These are phyloP conservation scores for Scophthalmus maximus DNA, from an alignment of 2,113 vertebrate genomes.

Conservation along the genomic window DNA sequence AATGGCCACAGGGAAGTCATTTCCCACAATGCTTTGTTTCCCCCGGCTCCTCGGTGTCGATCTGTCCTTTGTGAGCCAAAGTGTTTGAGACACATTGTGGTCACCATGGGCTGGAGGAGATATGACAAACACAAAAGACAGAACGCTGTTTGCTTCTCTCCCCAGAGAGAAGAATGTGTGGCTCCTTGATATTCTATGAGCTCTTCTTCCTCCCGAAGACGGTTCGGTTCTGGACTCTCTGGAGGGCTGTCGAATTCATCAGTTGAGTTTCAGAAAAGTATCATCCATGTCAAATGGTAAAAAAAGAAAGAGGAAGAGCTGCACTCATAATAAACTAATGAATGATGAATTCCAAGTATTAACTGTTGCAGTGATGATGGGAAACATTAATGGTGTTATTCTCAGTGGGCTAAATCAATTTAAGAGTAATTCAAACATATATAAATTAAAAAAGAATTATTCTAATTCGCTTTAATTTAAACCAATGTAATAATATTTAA, in stretches of 20 bases:
- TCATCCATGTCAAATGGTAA: not conserved
- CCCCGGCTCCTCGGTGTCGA: slow-evolving; percentile 64
- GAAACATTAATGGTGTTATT: not conserved
- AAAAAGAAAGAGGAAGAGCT: not conserved
- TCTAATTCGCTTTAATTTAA: too few relatives aligned
- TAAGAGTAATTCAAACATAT: slow-evolving; percentile 2
- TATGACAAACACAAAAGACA: slow-evolving; percentile 72
- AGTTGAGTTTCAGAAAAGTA: slow-evolving; percentile 26
- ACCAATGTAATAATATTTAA: not conserved
- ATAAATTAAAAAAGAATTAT: not conserved
- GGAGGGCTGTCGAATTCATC: slow-evolving; percentile 31
- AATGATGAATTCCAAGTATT: not conserved
- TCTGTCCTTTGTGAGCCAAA: slow-evolving; percentile 76
- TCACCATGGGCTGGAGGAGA: slow-evolving; percentile 74
- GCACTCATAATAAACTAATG: slow-evolving; percentile 9
- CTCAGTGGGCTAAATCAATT: not conserved
- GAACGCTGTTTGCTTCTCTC: slow-evolving; percentile 49
- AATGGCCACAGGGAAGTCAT: slow-evolving; percentile 71
- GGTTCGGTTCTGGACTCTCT: slow-evolving; percentile 17
- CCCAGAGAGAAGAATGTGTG: slow-evolving; percentile 26
- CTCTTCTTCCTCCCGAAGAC: slow-evolving; percentile 15
- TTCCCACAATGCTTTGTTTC: slow-evolving; percentile 65
- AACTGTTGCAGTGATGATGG: not conserved
- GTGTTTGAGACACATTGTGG: slow-evolving; percentile 77
- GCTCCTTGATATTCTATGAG: slow-evolving; percentile 49